A percentile compares a stretch with the other conserved stretches of the same genome.
Conservation (phyloP, 2,888 invertebrate species). For the Ceramica pisi region DNA sequence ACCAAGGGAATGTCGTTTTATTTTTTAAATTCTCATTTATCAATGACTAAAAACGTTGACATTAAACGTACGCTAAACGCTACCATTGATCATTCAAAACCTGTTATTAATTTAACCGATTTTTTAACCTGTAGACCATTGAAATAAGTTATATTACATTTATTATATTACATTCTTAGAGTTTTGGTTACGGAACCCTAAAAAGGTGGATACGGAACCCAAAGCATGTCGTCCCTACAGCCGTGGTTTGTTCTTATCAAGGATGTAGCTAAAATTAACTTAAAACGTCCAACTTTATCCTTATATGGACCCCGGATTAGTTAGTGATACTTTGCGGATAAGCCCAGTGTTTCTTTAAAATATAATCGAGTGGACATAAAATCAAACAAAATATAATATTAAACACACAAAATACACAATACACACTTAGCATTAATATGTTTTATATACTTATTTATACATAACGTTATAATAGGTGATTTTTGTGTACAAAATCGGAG, state of each 20-base stretch:
- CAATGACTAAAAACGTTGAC: too few species aligned
- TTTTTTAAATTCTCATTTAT: too few species aligned
- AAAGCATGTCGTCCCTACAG: not conserved
- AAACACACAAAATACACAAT: not conserved
- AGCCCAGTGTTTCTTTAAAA: slow-evolving; percentile 19
- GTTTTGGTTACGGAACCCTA: too few species aligned
- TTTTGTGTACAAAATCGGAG: not conserved
- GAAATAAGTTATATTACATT: too few species aligned
- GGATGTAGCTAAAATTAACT: slow-evolving; percentile 7
- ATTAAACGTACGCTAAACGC: too few species aligned
- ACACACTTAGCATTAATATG: not conserved
- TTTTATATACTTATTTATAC: slow-evolving; percentile 15
- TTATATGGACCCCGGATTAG: not conserved
- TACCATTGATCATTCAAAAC: too few species aligned
- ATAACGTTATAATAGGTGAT: not conserved
- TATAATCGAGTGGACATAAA: slow-evolving; percentile 5
- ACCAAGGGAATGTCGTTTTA: too few species aligned
- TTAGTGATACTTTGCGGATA: slow-evolving; percentile 22
- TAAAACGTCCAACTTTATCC: slow-evolving; percentile 15
- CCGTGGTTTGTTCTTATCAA: not conserved
- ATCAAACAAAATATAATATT: not conserved
- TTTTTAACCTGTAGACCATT: too few species aligned
- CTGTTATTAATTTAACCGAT: too few species aligned
- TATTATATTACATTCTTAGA: too few species aligned
- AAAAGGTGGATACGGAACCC: slow-evolving; percentile 1